A percentile compares a stretch with the other conserved stretches of the same genome.
These are phyloP conservation scores for Oncorhynchus kisutch DNA, from an alignment of 2,113 vertebrate species.

Conservation along the genomic window DNA sequence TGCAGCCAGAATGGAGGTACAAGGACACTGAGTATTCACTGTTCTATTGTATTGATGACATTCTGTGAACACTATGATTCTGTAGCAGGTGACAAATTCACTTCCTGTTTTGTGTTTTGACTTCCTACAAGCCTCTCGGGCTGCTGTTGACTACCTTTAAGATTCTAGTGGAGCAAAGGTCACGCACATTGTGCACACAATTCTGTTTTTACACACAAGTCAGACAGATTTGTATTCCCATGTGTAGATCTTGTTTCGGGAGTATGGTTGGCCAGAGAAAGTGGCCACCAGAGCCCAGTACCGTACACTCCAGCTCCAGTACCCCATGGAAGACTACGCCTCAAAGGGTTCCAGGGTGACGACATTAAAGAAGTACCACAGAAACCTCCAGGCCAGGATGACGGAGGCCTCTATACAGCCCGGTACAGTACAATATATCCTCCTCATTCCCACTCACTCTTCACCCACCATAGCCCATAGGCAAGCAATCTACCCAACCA, in stretches of 20 bases:
- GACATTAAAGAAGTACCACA: constrained; percentile 68
- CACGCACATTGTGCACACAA: constrained; percentile 5
- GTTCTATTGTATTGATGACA: too few species aligned
- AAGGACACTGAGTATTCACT: too few species aligned
- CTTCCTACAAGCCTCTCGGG: too few species aligned
- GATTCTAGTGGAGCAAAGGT: too few species aligned
- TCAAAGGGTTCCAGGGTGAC: constrained; percentile 70
- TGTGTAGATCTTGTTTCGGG: constrained; percentile 74
- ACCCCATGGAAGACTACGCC: constrained; percentile 78
- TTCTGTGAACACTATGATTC: too few species aligned
- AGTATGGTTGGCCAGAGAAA: constrained; percentile 75
- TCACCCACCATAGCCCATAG: background rate
- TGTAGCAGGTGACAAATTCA: too few species aligned
- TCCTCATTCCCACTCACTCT: background rate
- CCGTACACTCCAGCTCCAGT: constrained; percentile 74
- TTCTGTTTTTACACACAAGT: background rate
- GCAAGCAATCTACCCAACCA: background rate
- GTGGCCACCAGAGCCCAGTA: constrained; percentile 61
- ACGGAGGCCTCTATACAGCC: constrained; percentile 54
- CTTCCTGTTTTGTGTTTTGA: too few species aligned
- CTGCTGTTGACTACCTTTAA: too few species aligned
- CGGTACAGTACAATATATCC: constrained; percentile 48
- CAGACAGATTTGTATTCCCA: background rate
- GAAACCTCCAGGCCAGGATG: constrained; percentile 60
- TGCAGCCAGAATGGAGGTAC: too few species aligned